These are phyloP conservation scores for Probaryconus sp. DNA, from an alignment of 1,140 invertebrate species.

Conservation along the genomic window DNA sequence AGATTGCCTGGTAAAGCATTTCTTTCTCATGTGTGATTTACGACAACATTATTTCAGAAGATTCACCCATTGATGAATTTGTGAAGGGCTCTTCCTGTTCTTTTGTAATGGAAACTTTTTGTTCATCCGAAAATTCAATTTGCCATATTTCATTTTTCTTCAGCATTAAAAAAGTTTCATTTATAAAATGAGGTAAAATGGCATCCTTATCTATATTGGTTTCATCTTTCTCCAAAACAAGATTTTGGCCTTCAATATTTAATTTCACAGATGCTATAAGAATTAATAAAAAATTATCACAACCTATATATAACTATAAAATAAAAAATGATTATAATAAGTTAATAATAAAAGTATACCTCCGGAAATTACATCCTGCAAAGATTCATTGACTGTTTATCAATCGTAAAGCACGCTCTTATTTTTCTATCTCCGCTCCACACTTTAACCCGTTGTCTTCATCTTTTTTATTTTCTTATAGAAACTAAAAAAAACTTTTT, in stretches of 20 bases:
- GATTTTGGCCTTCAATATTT: neutral
- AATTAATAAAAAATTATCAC: too few relatives aligned
- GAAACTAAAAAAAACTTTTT: too few relatives aligned
- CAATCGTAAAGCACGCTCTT: slow-evolving; percentile 1
- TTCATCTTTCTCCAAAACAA: slow-evolving; percentile 5
- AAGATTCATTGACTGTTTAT: neutral
- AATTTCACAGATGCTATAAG: slow-evolving; percentile 11
- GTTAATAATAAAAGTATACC: slow-evolving; percentile 11
- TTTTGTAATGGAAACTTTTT: neutral
- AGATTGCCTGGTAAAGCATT: too few relatives aligned
- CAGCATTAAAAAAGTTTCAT: slow-evolving; percentile 3
- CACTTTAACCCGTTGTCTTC: too few relatives aligned
- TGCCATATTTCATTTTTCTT: slow-evolving; percentile 7
- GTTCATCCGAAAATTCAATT: neutral
- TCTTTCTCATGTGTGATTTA: too few relatives aligned
- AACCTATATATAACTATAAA: too few relatives aligned
- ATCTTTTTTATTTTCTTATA: too few relatives aligned
- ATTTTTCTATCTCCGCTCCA: slow-evolving; percentile 1
- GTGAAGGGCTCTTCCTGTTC: too few relatives aligned
- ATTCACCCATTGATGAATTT: too few relatives aligned
- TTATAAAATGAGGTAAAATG: slow-evolving; percentile 2
- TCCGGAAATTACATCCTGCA: slow-evolving; percentile 5
- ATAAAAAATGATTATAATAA: slow-evolving; percentile 3
- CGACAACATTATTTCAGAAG: too few relatives aligned
- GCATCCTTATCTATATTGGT: slow-evolving; percentile 2